These are phyloP conservation scores for Triplophysa tibetana DNA, from an alignment of 2,113 vertebrate genomes.

Conservation along the genomic window DNA sequence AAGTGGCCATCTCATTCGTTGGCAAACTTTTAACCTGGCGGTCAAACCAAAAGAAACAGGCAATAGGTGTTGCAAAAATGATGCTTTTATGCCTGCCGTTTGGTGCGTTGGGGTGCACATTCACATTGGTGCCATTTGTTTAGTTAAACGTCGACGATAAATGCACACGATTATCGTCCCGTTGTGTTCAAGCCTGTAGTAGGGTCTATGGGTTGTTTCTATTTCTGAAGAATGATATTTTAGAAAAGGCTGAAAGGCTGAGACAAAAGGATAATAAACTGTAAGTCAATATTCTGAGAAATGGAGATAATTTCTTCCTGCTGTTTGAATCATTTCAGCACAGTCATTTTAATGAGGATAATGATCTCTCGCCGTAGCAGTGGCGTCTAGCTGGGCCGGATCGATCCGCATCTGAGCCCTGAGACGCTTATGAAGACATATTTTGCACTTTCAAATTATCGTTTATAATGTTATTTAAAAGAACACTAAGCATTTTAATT, in stretches of 20 bases:
- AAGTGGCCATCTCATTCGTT: too few relatives aligned
- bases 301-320: conserved; percentile 74
- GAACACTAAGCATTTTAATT: not conserved
- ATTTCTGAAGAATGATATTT: not conserved
- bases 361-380: conserved; percentile 13
- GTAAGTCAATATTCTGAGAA: conserved; percentile 73
- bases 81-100: too few relatives aligned
- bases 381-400: conserved; percentile 1
- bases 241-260: conserved; percentile 28
- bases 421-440: not conserved
- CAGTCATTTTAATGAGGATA: conserved; percentile 52
- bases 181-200: too few relatives aligned
- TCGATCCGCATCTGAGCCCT: conserved; percentile 10
- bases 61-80: too few relatives aligned
- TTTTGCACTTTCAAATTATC: not conserved
- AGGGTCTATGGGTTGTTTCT: not conserved
- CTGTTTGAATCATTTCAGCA: conserved; percentile 68
- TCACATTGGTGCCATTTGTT: too few relatives aligned
- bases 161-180: too few relatives aligned
- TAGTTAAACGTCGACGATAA: too few relatives aligned
- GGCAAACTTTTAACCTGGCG: too few relatives aligned
- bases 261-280: conserved; percentile 49
- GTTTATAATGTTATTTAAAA: conserved; percentile 8
- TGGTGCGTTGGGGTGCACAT: too few relatives aligned
- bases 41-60: too few relatives aligned